Conservation (phyloP, 2,888 invertebrate genomes). For the Cryptus armator region DNA sequence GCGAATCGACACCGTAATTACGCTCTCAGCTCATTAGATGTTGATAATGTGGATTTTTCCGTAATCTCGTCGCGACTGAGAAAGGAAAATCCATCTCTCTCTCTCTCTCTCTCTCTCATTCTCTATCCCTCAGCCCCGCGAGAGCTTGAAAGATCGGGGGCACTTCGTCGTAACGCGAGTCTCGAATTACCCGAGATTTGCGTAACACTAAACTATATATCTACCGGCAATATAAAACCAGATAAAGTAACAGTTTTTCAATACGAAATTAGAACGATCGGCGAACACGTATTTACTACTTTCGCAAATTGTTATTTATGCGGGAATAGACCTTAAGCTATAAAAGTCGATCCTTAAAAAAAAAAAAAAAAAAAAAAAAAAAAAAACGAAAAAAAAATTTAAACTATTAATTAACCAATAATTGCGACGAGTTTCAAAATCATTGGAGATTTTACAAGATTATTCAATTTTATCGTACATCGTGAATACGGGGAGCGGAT, state of each 20-base stretch:
- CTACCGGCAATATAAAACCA: background rate
- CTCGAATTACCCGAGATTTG: constrained; percentile 54
- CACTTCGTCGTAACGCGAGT: constrained; percentile 44
- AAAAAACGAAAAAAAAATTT: constrained; percentile 20
- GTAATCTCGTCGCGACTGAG: constrained; percentile 73
- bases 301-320: constrained; percentile 42
- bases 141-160: constrained; percentile 59
- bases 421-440: constrained; percentile 40
- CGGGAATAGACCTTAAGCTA: background rate
- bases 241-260: background rate
- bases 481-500: constrained; percentile 34
- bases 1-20: constrained; percentile 78
- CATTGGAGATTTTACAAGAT: constrained; percentile 59
- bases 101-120: constrained; percentile 23
- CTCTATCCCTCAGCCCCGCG: constrained; percentile 57
- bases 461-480: constrained; percentile 63
- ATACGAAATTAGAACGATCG: constrained; percentile 31
- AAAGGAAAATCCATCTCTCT: background rate
- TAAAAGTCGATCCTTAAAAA: background rate
- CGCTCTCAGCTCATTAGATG: constrained; percentile 81
- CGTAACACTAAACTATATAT: constrained; percentile 7
- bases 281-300: constrained; percentile 23
- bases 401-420: constrained; percentile 47
- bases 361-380: background rate
- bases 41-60: constrained; percentile 83